phyloP scores from a whole-genome alignment of 2,113 vertebrate species.

The Grantiella picta region DNA sequence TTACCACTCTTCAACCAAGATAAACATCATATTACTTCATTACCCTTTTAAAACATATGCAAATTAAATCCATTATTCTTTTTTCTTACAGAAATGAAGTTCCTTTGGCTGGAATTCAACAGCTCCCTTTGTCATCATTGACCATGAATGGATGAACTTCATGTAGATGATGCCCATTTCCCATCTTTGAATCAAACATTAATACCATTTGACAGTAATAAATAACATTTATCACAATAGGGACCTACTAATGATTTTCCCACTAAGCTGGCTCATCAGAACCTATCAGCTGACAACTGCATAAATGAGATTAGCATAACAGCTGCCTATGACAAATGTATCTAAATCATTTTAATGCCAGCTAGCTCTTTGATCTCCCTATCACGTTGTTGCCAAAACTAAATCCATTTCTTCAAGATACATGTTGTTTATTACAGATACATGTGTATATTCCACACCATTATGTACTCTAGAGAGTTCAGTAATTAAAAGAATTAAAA shows the following conservation, averaged over 20 bases:
- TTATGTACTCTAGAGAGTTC: slow-evolving; percentile 56
- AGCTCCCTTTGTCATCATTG: slow-evolving; percentile 83
- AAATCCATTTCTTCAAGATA: slow-evolving; percentile 74
- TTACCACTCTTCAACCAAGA: slow-evolving; percentile 96
- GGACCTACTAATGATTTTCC: slow-evolving; percentile 95
- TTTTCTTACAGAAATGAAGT: slow-evolving; percentile 85
- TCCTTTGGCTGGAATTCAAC: slow-evolving; percentile 85
- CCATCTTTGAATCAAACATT: slow-evolving; percentile 94
- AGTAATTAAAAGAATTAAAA: slow-evolving; percentile 72
- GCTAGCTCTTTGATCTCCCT: slow-evolving; percentile 83
- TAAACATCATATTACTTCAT: slow-evolving; percentile 99
- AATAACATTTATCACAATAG: slow-evolving; percentile 98
- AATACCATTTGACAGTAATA: slow-evolving; percentile 97
- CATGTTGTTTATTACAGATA: slow-evolving; percentile 73
- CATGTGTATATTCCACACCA: slow-evolving; percentile 69
- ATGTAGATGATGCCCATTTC: slow-evolving; percentile 81
- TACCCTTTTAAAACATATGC: slow-evolving; percentile 98
- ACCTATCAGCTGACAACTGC: slow-evolving; percentile 90
- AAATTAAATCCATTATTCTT: slow-evolving; percentile 93
- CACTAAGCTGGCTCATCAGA: slow-evolving; percentile 86
- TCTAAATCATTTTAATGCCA: slow-evolving; percentile 84
- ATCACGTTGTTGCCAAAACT: slow-evolving; percentile 74
- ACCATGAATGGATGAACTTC: slow-evolving; percentile 81
- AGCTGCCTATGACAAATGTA: slow-evolving; percentile 94
- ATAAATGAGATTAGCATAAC: slow-evolving; percentile 91